Conservation (phyloP, 2,888 invertebrate species). For the Pycnomerus fuliginosus region DNA sequence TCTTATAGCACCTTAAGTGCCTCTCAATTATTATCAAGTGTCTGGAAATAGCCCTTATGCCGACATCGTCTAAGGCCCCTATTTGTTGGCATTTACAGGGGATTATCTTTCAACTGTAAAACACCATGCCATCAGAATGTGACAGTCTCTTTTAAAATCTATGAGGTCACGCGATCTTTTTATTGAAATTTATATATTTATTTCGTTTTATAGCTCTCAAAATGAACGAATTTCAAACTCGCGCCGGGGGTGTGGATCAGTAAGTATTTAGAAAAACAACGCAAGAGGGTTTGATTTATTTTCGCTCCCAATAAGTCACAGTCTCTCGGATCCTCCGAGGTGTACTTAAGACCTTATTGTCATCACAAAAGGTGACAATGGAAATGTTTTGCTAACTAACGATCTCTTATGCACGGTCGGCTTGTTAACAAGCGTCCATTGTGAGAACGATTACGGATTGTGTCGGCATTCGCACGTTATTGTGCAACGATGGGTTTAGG, state of each 20-base stretch:
- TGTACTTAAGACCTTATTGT: constrained; percentile 49
- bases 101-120: constrained; percentile 40
- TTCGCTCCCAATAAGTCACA: no score
- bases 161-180: no score
- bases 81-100: constrained; percentile 46
- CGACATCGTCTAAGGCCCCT: constrained; percentile 20
- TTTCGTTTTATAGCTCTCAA: no score
- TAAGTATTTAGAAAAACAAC: no score
- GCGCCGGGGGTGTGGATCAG: no score
- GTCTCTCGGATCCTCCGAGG: no score
- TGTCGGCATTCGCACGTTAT: constrained; percentile 37
- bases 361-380: constrained; percentile 52
- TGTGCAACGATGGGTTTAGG: constrained; percentile 12
- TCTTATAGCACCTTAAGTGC: constrained; percentile 51
- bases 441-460: constrained; percentile 40
- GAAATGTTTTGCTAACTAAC: constrained; percentile 54
- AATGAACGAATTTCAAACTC: no score
- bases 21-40: constrained; percentile 47
- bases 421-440: constrained; percentile 48
- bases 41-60: constrained; percentile 25
- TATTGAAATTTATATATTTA: no score
- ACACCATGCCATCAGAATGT: constrained; percentile 17
- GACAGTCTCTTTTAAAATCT: constrained; percentile 4
- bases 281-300: no score
- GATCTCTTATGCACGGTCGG: constrained; percentile 53